Base-by-base conservation (phyloP, 2,113 vertebrate genomes). In the Gavia stellata region DNA sequence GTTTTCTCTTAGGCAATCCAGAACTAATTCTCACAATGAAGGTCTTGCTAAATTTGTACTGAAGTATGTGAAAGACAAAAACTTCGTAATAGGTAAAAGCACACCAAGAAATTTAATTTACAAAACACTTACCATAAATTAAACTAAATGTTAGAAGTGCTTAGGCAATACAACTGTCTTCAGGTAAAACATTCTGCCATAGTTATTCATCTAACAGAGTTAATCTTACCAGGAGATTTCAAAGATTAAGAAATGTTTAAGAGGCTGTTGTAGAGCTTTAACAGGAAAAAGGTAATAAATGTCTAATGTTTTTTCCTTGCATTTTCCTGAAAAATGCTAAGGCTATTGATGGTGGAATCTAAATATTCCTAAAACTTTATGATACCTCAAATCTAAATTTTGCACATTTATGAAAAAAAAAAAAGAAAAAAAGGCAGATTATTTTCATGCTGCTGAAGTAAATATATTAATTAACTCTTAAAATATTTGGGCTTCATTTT, bases 61-160 rank as follows among this genome's bases (percentile, higher is more conserved):
- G 38, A 96, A 96, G 33, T 83, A 94, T 65, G 62, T 91, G 95
- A 96, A 91, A 96, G 88, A 88, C 81, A 96, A 95, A 94, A 97
- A 89, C 44, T 62, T 94, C 61, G 86, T 63, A 96, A 80, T 56
- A 90, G 80, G 96, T 94, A 95, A 97, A 96, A 92, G 56, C 74
- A 73, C 81, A 94, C 68, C 75, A 97, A 95, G 66, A 97, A 97
- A 96, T 95, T 94, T 92, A 91, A 98, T 97, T 98, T 97, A 36
- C 17, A 70, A 87, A 97, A 88, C 67, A 95, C 59, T 96, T 97
- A 92, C 42, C 63, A 12, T 92, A 96, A 83, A 80, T 91, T 96
- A 96, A 97, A 95, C 31, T 84, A 96, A 97, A 97, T 87, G 61
- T 95, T 96, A 96, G 89, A 91, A 90, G 52, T 90, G 18, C 34